Conservation (phyloP, 2,888 invertebrate species). For the Limnephilus rhombicus region DNA sequence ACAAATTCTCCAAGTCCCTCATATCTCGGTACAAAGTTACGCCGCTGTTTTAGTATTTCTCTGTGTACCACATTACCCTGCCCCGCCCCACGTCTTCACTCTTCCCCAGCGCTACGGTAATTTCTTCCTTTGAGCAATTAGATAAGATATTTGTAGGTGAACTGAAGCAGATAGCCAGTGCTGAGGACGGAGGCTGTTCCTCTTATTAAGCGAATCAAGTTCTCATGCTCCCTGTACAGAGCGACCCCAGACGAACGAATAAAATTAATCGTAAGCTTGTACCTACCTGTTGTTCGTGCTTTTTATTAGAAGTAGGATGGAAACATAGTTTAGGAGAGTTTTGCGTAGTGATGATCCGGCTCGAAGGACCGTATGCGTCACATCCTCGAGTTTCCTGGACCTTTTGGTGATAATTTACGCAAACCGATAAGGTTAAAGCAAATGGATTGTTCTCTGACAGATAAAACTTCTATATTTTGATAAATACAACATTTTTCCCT, state of each 20-base stretch:
- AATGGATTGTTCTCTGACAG: too few species aligned
- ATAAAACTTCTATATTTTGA: too few species aligned
- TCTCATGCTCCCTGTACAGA: background rate
- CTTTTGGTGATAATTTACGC: too few species aligned
- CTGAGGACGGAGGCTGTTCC: conserved; percentile 19
- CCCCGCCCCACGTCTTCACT: conserved; percentile 37
- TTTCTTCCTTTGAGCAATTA: conserved; percentile 66
- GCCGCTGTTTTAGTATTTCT: background rate
- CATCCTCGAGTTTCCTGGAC: too few species aligned
- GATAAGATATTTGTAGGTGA: conserved; percentile 66
- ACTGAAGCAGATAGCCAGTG: conserved; percentile 59
- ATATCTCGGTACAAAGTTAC: background rate
- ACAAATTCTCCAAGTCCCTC: background rate
- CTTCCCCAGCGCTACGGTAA: conserved; percentile 48
- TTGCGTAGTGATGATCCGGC: too few species aligned
- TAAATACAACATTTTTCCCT: too few species aligned
- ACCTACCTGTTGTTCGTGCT: too few species aligned
- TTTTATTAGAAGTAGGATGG: too few species aligned
- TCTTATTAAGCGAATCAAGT: conserved; percentile 23
- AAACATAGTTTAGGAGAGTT: too few species aligned
- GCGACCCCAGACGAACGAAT: background rate
- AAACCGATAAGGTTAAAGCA: too few species aligned
- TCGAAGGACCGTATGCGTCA: too few species aligned
- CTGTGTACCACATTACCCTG: background rate
- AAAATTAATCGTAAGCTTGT: background rate